Conservation (phyloP, 1,140 invertebrate genomes). For the Saccostrea cuccullata region DNA sequence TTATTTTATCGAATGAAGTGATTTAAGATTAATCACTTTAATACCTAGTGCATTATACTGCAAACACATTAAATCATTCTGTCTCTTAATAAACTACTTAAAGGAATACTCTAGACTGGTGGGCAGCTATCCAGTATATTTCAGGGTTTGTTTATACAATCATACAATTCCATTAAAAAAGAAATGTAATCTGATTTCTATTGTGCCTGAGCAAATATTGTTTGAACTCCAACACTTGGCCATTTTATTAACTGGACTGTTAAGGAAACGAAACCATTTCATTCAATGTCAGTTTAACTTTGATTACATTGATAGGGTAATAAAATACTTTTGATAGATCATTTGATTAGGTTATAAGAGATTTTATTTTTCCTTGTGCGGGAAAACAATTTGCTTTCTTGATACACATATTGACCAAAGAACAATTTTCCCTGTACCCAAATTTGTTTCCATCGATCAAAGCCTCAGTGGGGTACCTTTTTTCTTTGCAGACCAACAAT, state of each 20-base stretch:
- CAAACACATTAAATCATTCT: background rate
- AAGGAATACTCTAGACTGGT: background rate
- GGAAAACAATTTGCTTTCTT: background rate
- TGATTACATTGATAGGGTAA: background rate
- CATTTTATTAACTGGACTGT: background rate
- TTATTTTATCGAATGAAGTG: background rate
- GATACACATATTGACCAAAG: constrained; percentile 1
- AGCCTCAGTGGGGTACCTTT: background rate
- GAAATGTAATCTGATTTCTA: constrained; percentile 30
- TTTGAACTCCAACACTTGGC: background rate
- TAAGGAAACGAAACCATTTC: background rate
- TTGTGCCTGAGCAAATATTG: background rate
- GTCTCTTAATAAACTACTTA: background rate
- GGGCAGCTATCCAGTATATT: constrained; percentile 6
- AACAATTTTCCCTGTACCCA: background rate
- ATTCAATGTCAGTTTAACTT: background rate
- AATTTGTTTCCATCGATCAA: constrained; percentile 1
- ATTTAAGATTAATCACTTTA: constrained; percentile 12
- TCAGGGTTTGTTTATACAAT: background rate
- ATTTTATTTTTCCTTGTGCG: background rate
- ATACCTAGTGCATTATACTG: constrained; percentile 8
- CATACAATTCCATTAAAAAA: background rate
- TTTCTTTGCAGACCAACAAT: constrained; percentile 1
- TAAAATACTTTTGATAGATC: constrained; percentile 27
- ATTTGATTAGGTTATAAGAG: background rate